Conservation (phyloP, 2,797 vertebrate genomes). For the Mallotus villosus region DNA sequence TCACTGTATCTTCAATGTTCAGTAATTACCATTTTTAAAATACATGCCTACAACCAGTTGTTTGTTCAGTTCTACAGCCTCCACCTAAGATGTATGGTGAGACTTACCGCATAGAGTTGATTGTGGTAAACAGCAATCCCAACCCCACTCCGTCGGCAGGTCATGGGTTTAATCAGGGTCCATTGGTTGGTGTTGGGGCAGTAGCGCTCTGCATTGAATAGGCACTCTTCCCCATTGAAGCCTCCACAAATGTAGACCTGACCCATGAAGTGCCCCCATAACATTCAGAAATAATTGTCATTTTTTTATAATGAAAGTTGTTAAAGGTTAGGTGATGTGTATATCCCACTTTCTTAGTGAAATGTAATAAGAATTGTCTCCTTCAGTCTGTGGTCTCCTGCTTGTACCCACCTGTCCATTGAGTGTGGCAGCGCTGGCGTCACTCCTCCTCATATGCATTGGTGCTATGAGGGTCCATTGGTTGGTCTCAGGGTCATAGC, state of each 20-base stretch:
- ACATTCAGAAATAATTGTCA: neutral
- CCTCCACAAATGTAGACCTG: slow-evolving; percentile 77
- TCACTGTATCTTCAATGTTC: no score
- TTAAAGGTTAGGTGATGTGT: no score
- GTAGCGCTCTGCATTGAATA: slow-evolving; percentile 79
- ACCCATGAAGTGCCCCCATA: neutral
- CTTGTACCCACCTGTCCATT: slow-evolving; percentile 60
- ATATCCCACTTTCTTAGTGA: no score
- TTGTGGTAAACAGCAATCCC: slow-evolving; percentile 42
- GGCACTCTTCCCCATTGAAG: slow-evolving; percentile 71
- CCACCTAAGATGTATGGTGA: neutral
- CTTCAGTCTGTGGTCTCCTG: no score
- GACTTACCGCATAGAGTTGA: slow-evolving; percentile 52
- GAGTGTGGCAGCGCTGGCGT: slow-evolving; percentile 77
- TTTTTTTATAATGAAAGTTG: neutral
- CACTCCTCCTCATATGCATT: slow-evolving; percentile 78
- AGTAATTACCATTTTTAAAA: no score
- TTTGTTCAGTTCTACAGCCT: no score
- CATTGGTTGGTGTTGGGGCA: slow-evolving; percentile 80
- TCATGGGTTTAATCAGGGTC: slow-evolving; percentile 77
- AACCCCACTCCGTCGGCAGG: slow-evolving; percentile 65
- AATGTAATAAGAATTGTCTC: no score
- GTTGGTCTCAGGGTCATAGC: slow-evolving; percentile 77
- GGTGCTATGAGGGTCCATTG: slow-evolving; percentile 80
- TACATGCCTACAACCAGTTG: no score